A percentile compares a stretch with the other conserved stretches of the same genome.
phyloP scores from a whole-genome alignment of 2,888 invertebrate species.

The Epinotia nisella region DNA sequence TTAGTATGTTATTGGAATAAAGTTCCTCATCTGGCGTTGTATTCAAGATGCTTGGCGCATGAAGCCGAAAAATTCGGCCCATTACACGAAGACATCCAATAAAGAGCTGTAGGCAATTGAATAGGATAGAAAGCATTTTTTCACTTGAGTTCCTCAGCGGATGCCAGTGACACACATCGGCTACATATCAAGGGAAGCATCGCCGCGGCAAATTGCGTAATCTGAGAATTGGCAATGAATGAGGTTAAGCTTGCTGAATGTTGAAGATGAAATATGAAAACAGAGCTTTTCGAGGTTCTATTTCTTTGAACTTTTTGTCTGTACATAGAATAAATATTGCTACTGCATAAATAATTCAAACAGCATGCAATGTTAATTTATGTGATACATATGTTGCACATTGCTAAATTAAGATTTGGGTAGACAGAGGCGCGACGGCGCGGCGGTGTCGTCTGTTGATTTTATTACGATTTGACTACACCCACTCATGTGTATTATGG shows the following conservation, averaged over 20 bases:
- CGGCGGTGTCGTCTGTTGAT: slow-evolving; percentile 28
- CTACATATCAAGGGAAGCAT: not conserved
- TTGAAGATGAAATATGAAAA: not conserved
- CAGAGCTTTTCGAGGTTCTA: not conserved
- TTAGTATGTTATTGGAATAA: no score
- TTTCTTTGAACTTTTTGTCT: not conserved
- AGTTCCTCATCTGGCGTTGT: no score
- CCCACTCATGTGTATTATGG: slow-evolving; percentile 34
- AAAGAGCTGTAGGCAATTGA: no score
- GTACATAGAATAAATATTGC: no score
- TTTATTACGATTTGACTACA: slow-evolving; percentile 30
- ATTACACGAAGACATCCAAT: no score
- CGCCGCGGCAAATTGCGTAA: not conserved
- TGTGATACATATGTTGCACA: not conserved
- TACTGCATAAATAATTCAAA: not conserved
- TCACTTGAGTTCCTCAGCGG: not conserved
- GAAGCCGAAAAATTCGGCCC: no score
- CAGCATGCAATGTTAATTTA: slow-evolving; percentile 15
- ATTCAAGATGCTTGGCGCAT: no score
- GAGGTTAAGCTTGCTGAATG: not conserved
- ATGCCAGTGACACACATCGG: not conserved
- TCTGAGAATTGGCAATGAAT: not conserved
- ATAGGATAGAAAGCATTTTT: not conserved
- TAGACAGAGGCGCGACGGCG: slow-evolving; percentile 18
- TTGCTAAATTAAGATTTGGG: slow-evolving; percentile 33